Evolutionary conservation across 1,140 invertebrate species (phyloP), one percentile per base, ranked within the genome.

Genomic region (Meloidogyne floridensis): DNA sequence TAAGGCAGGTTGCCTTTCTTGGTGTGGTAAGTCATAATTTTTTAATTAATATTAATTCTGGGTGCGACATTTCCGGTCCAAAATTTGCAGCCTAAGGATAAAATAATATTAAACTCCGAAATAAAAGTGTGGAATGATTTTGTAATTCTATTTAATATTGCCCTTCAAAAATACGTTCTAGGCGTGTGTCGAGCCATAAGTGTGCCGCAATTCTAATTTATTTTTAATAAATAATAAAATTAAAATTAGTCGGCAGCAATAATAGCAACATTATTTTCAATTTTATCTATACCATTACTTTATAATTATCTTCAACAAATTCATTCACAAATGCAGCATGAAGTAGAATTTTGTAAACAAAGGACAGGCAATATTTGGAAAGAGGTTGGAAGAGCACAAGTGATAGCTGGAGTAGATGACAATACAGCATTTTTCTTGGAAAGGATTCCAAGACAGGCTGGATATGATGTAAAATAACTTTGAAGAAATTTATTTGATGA

Each of bases 241-340:
- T 56, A 43, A 15, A 6, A 43, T 59, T 72, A 79, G 77, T 54
- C 77, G n/a, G 15, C 77, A 32, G 77, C 77, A 42, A 18, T 79
- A 42, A 72, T 87, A 53, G 86, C 86, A 72, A 87, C 85, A 65
- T 80, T 87, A 47, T 83, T 86, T 20, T 87, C 84, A 32, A 86
- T 87, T 47, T 81, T 87, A 69, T 83, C 83, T 59, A 86, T 88
- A 15, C 86, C 86, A 71, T 87, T 87, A 86, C 69, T 87, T 72
- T 87, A 87, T 82, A 87, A 87, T 75, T 86, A 87, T 82, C 83
- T 87, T 79, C 86, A 87, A 80, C 84, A 82, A 65, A 79, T 80
- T 72, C 79, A 80, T 13, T n/a, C 79, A 11, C 70, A 73, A 54
- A 80, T 80, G 70, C 79, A 56, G 13, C 32, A 72, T 43, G 79